Evolutionary conservation across 1,140 invertebrate species (phyloP), one percentile per base, ranked within the genome.

Genomic region (Temnothorax nylanderi): DNA sequence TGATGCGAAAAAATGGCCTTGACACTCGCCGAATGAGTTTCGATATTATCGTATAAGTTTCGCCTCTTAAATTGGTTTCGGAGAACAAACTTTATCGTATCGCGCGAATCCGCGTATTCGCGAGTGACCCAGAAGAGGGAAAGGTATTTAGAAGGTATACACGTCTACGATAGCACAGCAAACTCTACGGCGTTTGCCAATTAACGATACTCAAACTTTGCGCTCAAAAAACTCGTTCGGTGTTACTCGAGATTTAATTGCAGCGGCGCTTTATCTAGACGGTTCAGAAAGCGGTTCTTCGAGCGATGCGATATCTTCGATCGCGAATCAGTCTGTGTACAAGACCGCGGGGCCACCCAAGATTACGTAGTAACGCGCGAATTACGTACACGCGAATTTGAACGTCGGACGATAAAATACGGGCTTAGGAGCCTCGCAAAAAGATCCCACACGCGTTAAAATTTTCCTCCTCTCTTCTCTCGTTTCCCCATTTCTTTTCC

Each of bases 131-230:
- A 75, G 69, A 74, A 84, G 69, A 49, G 54, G 41, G 41, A 18
- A 75, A 49, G 56, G 54, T 60, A 74, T 84, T 84, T 74, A 84
- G 54, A 84, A 74, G 51, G 54, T 75, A 74, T 60, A 84, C 80
- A 75, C n/a, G 69, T 47, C 37, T 74, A 75, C 37, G 69, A 60
- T 84, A 84, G 54, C 80, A 75, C 80, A 18, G 54, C 54, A 84
- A 75, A 75, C 80, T 62, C 60, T 56, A 44, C 80, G 69, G 69
- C 54, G 56, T 75, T 74, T 60, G 80, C 80, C 54, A 84, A 84
- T 84, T 84, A 84, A 84, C 80, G 69, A 84, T 74, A 84, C 67
- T 84, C 69, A 84, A 84, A 84, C 80, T 75, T 84, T 47, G 54
- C 54, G 41, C 44, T 60, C 26, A 60, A 84, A 51, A 75, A 84